Evolutionary conservation across 2,888 invertebrate genomes (phyloP), one percentile per base, ranked within the genome.

Genomic region (Dryomyza anilis): DNA sequence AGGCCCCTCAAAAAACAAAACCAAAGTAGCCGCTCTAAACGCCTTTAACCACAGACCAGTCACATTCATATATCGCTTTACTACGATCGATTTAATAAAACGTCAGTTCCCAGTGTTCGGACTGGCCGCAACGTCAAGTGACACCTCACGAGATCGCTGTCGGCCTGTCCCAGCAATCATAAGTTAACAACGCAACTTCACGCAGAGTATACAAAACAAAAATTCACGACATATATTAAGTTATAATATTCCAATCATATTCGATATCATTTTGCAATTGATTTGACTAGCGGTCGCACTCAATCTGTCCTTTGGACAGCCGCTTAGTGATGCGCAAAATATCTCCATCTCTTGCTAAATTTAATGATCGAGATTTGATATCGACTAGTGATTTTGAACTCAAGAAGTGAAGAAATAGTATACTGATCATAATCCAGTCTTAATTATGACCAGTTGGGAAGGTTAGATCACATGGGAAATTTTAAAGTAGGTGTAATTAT

Each of bases 191-290:
- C 25, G 50, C 23, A 50, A 50, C n/a, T 23, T 12, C 12, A 21
- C 50, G 25, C 50, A 50, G 50, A 21, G 23, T 25, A 12, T 8
- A 43, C n/a, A 33, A 43, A 43, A 19, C 16, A 43, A 23, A 10
- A 25, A 50, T n/a, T 33, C 33, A 19, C 12, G 45, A 58, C 45
- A 46, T 58, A 55, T 67, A 67, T 64, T 67, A 64, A 62, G 65
- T 67, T 67, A 60, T 67, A 69, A 63, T 64, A 39, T 56, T 63
- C 62, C 55, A 67, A 64, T 64, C 66, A 66, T 66, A 69, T 67
- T 67, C 63, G 66, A 67, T 66, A 67, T 69, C 69, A 66, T 56
- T 67, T 69, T 67, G 55, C 64, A 66, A 67, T 66, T 69, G 67
- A 67, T 66, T 67, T 63, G 43, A 25, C 45, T 14, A 27, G 45